phyloP scores from a whole-genome alignment of 2,797 vertebrate genomes.

The Heterohyrax brucei region DNA sequence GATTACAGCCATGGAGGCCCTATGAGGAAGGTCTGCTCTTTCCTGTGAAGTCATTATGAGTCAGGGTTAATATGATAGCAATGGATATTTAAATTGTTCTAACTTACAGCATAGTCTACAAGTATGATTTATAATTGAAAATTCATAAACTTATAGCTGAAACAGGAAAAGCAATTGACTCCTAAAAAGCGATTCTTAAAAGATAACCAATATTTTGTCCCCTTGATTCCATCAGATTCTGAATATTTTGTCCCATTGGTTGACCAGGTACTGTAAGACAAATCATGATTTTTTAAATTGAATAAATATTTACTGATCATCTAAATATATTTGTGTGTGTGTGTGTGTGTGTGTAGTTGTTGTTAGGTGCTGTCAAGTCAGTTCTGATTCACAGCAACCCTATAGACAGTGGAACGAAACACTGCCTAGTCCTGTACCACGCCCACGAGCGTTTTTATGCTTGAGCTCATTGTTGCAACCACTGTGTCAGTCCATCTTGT shows the following conservation, averaged over 20 bases:
- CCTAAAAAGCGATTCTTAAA: not conserved
- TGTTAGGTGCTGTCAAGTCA: too few species aligned
- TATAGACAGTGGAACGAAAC: too few species aligned
- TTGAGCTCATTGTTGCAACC: too few species aligned
- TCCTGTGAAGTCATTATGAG: too few species aligned
- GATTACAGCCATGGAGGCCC: too few species aligned
- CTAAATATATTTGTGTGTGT: not conserved
- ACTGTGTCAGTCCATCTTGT: too few species aligned
- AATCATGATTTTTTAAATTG: not conserved
- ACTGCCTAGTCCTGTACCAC: too few species aligned
- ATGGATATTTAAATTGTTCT: not conserved
- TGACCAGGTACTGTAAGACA: not conserved
- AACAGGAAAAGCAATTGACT: constrained; percentile 15
- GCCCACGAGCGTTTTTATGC: too few species aligned
- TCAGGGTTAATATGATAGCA: too few species aligned
- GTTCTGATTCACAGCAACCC: too few species aligned
- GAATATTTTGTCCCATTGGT: not conserved
- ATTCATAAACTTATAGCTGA: not conserved
- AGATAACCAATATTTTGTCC: not conserved
- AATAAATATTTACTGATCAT: not conserved
- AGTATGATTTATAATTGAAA: constrained; percentile 11
- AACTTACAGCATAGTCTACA: not conserved
- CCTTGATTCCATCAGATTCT: constrained; percentile 7
- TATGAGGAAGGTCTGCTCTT: too few species aligned
- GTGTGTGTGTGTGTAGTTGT: too few species aligned